Evolutionary conservation across 2,797 vertebrate species (phyloP).

Genomic region (Melanotaenia nigrans): DNA sequence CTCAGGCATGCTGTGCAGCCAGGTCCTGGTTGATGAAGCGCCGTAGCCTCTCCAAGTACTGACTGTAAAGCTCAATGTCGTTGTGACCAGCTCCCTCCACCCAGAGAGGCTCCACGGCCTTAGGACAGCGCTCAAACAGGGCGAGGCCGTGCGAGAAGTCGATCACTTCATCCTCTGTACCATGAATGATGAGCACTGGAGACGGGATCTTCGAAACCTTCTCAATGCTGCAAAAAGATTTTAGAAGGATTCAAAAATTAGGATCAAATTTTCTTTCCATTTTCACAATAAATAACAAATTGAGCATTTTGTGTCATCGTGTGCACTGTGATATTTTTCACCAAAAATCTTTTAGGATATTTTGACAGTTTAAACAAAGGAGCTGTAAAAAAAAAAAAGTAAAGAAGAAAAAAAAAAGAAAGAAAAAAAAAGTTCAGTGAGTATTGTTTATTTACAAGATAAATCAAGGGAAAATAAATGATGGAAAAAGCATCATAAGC

Average conservation of each 20-base stretch:
- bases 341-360: background rate
- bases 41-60: constrained; percentile 97
- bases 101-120: constrained; percentile 98
- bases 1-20: constrained; percentile 88
- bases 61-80: constrained; percentile 99
- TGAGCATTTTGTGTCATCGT: background rate
- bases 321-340: background rate
- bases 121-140: constrained; percentile 95
- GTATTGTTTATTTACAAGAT: too few species aligned
- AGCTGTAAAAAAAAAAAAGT: too few species aligned
- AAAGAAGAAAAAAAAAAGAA: too few species aligned
- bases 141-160: constrained; percentile 98
- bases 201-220: constrained; percentile 98
- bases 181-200: constrained; percentile 97
- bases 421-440: too few species aligned
- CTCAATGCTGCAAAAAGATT: constrained; percentile 88
- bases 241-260: background rate
- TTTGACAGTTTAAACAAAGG: too few species aligned
- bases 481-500: too few species aligned
- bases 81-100: constrained; percentile 98
- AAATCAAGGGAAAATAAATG: too few species aligned
- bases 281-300: background rate
- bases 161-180: constrained; percentile 97
- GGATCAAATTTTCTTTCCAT: background rate
- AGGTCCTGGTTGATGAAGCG: constrained; percentile 98